Evolutionary conservation across 2,113 vertebrate genomes (phyloP), one percentile per base, ranked within the genome.

Genomic region (Cyprinus carpio): DNA sequence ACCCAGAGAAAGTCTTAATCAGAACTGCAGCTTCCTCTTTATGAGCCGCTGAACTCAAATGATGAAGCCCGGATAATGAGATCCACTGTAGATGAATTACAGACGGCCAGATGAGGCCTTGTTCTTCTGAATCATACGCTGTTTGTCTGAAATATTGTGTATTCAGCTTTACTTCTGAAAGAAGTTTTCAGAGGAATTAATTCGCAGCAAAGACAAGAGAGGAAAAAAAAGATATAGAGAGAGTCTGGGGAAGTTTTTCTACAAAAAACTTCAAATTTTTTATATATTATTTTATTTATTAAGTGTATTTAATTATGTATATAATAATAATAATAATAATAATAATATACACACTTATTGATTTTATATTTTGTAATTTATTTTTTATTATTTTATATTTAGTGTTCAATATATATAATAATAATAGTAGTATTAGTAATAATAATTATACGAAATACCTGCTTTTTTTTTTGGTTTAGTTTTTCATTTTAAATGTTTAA

Each of bases 31-130:
- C 60, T 79, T 64, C 65, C 25, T 67, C 11, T 85, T 76, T 58
- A 69, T 34, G 49, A 56, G 51, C 25, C 15, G 40, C 15, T 20
- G 76, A 80, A 43, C 16, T 37, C 56, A 67, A 31, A 37, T 23
- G 37, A 74, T 83, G 34, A 72, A 60, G 49, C n/a, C 0, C 13
- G 31, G n/a, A 78, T 85, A 65, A 81, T 46, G 37, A 81, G 78
- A 46, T 81, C 31, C 54, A 37, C 76, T n/a, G 18, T 7, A n/a
- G 76, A 78, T 31, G 54, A 78, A 60, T 13, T 23, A 78, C 12
- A 25, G 20, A 46, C 6, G 1, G 10, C n/a, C 1, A 25, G 13
- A 29, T 15, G 27, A 65, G 62, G 13, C 20, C 46, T 76, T 15
- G 10, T 20, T 51, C 46, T 76, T 76, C 25, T 18, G 25, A 76